phyloP scores from a whole-genome alignment of 2,797 vertebrate species.

The Picus viridis region DNA sequence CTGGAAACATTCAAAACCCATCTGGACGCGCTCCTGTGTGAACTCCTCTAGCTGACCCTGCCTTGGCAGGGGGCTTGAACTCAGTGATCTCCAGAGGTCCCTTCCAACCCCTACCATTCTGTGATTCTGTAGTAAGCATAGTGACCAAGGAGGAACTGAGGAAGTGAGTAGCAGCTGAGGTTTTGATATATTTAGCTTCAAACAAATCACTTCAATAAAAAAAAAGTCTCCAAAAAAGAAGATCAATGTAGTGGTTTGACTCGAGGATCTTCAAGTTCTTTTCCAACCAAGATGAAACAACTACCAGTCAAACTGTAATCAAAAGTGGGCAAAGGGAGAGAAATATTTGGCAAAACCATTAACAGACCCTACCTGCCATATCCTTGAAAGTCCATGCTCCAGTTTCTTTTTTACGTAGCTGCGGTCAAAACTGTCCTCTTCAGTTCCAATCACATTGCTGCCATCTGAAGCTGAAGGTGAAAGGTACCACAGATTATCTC shows the following conservation, averaged over 20 bases:
- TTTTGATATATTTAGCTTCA: not conserved
- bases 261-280: too few relatives aligned
- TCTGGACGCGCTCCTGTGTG: too few relatives aligned
- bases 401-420: conserved; percentile 97
- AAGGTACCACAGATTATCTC: not conserved
- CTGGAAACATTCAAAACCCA: too few relatives aligned
- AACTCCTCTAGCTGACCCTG: too few relatives aligned
- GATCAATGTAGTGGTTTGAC: not conserved
- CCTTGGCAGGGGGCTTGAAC: too few relatives aligned
- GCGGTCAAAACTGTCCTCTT: conserved; percentile 90
- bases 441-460: conserved; percentile 76
- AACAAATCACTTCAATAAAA: not conserved
- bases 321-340: accelerated
- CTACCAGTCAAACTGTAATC: not conserved
- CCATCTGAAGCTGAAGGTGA: conserved; percentile 81
- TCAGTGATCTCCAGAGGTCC: too few relatives aligned
- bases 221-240: not conserved
- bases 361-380: conserved; percentile 91
- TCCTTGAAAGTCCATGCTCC: conserved; percentile 94
- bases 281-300: too few relatives aligned
- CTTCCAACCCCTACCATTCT: too few relatives aligned
- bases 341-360: not conserved
- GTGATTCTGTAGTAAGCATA: not conserved
- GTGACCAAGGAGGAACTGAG: not conserved
- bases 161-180: not conserved